Conservation (phyloP, 1,140 invertebrate genomes). For the Drosophila pseudoobscura region DNA sequence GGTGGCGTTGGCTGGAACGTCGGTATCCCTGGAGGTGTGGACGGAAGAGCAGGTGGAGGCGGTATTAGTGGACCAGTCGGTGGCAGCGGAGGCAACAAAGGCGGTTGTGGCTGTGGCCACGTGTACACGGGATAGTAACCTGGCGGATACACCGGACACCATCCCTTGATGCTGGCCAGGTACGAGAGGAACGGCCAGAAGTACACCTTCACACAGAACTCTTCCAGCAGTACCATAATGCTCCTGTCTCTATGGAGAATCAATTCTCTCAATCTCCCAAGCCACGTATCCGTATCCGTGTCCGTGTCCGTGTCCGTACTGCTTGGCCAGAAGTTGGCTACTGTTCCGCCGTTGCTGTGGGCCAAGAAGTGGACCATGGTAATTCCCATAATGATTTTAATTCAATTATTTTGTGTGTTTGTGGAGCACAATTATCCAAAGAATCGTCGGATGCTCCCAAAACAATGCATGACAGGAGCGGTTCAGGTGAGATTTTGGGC, state of each 20-base stretch:
- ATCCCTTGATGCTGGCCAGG: conserved; percentile 75
- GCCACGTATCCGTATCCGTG: conserved; percentile 3
- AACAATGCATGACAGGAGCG: conserved; percentile 30
- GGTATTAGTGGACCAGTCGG: conserved; percentile 50
- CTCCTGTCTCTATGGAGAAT: neutral
- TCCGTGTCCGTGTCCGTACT: conserved; percentile 28
- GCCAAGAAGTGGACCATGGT: conserved; percentile 50
- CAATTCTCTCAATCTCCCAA: no score
- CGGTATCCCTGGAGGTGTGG: conserved; percentile 59
- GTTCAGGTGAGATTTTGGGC: neutral
- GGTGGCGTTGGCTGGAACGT: conserved; percentile 70
- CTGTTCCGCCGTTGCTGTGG: conserved; percentile 48
- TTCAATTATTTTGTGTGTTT: conserved; percentile 56
- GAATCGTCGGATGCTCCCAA: neutral
- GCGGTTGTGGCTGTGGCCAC: conserved; percentile 32
- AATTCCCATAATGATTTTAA: conserved; percentile 51
- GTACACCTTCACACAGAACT: conserved; percentile 77
- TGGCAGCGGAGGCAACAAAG: conserved; percentile 18
- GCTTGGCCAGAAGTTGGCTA: conserved; percentile 48
- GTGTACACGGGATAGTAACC: conserved; percentile 74
- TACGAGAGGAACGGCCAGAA: conserved; percentile 80
- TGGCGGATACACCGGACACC: conserved; percentile 72
- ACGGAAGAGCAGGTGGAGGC: conserved; percentile 34
- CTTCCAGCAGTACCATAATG: conserved; percentile 64
- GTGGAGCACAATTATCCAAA: conserved; percentile 43